These are phyloP conservation scores for Python bivittatus DNA, from an alignment of 2,113 vertebrate species.

Conservation along the genomic window DNA sequence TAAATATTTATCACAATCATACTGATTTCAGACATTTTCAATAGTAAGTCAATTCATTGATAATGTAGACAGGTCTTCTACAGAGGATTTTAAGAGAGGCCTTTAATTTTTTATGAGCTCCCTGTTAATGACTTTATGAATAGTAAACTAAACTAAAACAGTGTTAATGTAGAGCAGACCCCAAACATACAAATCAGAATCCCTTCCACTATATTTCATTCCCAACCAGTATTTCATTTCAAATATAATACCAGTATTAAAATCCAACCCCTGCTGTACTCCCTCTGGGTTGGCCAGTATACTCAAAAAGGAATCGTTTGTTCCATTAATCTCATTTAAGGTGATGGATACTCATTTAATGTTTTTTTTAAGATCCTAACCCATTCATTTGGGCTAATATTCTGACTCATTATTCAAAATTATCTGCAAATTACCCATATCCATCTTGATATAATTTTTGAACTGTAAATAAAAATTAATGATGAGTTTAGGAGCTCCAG, in stretches of 20 bases:
- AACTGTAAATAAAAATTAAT: neutral
- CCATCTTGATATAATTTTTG: neutral
- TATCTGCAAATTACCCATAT: neutral
- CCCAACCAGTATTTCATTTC: neutral
- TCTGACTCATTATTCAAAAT: neutral
- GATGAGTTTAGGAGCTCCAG: neutral
- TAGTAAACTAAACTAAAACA: neutral
- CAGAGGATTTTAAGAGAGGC: neutral
- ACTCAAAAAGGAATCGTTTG: neutral
- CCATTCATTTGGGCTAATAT: neutral
- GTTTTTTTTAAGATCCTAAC: neutral
- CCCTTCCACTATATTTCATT: too few species aligned
- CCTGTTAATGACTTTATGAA: neutral
- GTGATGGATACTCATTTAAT: neutral
- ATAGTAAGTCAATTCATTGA: neutral
- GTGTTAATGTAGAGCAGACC: neutral
- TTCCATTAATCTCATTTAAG: neutral
- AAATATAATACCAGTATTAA: neutral
- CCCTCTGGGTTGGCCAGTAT: neutral
- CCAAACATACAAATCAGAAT: neutral
- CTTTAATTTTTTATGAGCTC: neutral
- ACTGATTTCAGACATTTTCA: neutral
- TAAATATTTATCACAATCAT: neutral
- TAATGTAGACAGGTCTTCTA: neutral
- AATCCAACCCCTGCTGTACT: neutral